A percentile compares a stretch with the other conserved stretches of the same genome.
These are phyloP conservation scores for Liodrosophila aerea DNA, from an alignment of 2,888 invertebrate species.

Conservation along the genomic window DNA sequence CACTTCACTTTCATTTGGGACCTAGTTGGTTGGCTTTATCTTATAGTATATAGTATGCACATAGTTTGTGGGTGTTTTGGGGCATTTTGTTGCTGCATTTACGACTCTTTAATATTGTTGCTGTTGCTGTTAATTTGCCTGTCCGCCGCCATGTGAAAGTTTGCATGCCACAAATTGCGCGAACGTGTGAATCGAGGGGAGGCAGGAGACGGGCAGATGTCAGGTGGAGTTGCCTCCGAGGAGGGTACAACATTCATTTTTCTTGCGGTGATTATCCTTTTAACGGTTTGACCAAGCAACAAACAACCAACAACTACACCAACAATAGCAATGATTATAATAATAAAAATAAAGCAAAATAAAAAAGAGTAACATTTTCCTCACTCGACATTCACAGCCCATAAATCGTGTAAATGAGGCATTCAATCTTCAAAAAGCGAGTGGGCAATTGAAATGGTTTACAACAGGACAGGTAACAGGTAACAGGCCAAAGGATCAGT, in stretches of 20 bases:
- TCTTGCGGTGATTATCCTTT: constrained; percentile 70
- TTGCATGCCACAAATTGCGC: constrained; percentile 76
- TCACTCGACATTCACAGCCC: constrained; percentile 61
- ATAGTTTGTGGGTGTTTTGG: constrained; percentile 66
- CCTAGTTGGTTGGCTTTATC: constrained; percentile 29
- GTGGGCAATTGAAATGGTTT: constrained; percentile 21
- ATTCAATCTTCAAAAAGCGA: constrained; percentile 54
- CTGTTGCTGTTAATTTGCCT: constrained; percentile 59
- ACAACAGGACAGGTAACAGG: constrained; percentile 9
- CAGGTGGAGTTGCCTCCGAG: constrained; percentile 32
- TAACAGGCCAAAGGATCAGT: constrained; percentile 9
- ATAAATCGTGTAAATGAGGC: constrained; percentile 71
- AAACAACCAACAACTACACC: constrained; percentile 18
- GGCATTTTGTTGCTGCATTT: constrained; percentile 47
- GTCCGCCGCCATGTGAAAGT: constrained; percentile 67
- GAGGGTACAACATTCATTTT: constrained; percentile 72
- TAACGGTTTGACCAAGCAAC: constrained; percentile 44
- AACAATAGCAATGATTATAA: constrained; percentile 19
- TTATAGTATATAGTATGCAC: constrained; percentile 11
- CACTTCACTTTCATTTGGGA: constrained; percentile 78
- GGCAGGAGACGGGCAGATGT: background rate
- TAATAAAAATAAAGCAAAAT: constrained; percentile 5
- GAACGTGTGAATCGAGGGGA: constrained; percentile 53
- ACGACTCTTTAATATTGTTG: constrained; percentile 35
- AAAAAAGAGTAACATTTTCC: constrained; percentile 23